A percentile compares a stretch with the other conserved stretches of the same genome.
Conservation (phyloP, 2,113 vertebrate genomes). For the Percina caprodes region DNA sequence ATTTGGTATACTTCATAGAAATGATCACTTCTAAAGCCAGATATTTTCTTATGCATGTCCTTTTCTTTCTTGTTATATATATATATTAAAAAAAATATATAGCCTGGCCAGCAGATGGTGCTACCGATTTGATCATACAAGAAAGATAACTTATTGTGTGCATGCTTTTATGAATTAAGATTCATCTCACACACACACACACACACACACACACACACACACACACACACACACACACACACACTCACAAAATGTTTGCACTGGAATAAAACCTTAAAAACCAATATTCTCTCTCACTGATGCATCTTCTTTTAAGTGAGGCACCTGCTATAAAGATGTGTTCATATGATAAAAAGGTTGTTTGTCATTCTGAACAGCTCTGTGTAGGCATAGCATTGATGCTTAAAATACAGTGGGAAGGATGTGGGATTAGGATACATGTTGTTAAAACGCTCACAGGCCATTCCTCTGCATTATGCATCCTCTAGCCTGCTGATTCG, state of each 20-base stretch:
- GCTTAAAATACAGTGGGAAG: conserved; percentile 18
- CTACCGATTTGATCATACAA: conserved; percentile 35
- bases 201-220: conserved; percentile 24
- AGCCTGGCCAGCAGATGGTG: conserved; percentile 73
- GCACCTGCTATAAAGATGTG: neutral
- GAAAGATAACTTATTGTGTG: neutral
- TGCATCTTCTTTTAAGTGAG: conserved; percentile 11
- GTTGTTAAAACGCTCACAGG: conserved; percentile 8
- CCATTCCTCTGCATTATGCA: conserved; percentile 24
- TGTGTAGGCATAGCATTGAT: conserved; percentile 24
- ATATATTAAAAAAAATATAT: too few species aligned
- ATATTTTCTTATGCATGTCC: neutral
- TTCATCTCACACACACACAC: conserved; percentile 38
- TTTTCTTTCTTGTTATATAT: conserved; percentile 15
- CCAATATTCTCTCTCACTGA: neutral
- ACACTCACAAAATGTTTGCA: conserved; percentile 31
- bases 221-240: neutral
- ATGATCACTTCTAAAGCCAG: neutral
- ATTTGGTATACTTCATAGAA: neutral
- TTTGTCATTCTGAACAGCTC: conserved; percentile 22
- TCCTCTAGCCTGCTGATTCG: conserved; percentile 24
- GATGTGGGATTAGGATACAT: conserved; percentile 30
- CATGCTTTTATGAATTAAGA: conserved; percentile 43
- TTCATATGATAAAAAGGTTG: neutral
- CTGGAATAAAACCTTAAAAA: conserved; percentile 56